phyloP scores from a whole-genome alignment of 2,797 vertebrate genomes.

The Monodelphis domestica region DNA sequence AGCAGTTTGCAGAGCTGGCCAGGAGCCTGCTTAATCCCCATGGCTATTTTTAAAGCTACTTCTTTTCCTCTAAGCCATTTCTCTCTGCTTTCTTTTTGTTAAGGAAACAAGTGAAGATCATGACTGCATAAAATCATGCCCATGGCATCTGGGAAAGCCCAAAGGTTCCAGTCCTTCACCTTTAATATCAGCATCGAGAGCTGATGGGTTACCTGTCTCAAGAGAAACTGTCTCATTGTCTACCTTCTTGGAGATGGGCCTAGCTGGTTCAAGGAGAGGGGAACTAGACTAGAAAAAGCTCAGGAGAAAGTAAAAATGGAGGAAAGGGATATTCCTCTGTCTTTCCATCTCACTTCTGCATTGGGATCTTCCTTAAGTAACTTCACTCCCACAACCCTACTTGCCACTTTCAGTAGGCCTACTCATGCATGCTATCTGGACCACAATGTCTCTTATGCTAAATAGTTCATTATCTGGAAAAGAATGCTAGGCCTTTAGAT shows the following conservation, averaged over 20 bases:
- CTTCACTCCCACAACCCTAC: not conserved
- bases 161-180: not conserved
- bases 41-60: constrained; percentile 3
- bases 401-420: not conserved
- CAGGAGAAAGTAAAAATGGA: not conserved
- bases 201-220: not conserved
- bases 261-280: not conserved
- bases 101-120: not conserved
- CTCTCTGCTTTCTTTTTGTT: not conserved
- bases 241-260: not conserved
- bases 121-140: not conserved
- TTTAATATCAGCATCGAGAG: not conserved
- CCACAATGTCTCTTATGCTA: not conserved
- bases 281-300: not conserved
- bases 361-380: not conserved
- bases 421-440: not conserved
- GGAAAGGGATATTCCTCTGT: not conserved
- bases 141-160: not conserved
- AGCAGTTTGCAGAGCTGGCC: constrained; percentile 25
- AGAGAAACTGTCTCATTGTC: not conserved
- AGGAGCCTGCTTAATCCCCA: not conserved
- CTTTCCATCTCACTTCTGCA: not conserved
- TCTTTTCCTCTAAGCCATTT: not conserved
- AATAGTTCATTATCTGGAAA: not conserved
- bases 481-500: too few relatives aligned